Conservation (phyloP, 2,113 vertebrate species). For the Ptychochromis oligacanthus region DNA sequence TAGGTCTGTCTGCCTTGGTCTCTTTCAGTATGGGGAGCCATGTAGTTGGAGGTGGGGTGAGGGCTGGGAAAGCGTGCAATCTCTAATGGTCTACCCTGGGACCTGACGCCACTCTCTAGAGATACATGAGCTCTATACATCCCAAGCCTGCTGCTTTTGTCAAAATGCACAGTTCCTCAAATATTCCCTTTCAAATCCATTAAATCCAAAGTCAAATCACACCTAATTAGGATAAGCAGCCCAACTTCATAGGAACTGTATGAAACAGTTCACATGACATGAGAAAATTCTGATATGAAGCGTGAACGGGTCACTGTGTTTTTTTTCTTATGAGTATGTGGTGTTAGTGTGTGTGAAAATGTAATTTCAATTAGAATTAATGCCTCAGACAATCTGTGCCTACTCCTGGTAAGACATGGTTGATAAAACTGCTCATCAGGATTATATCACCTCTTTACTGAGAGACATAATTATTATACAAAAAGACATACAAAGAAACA, state of each 20-base stretch:
- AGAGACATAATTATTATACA: constrained; percentile 6
- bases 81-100: constrained; percentile 80
- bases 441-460: constrained; percentile 7
- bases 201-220: constrained; percentile 75
- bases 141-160: constrained; percentile 70
- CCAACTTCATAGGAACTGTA: constrained; percentile 52
- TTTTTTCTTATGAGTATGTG: constrained; percentile 3
- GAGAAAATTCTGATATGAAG: constrained; percentile 46
- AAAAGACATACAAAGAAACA: not conserved
- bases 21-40: constrained; percentile 51
- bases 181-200: constrained; percentile 83
- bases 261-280: constrained; percentile 34
- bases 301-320: not conserved
- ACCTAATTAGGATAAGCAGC: constrained; percentile 76
- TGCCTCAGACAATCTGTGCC: not conserved
- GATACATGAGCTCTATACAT: constrained; percentile 67
- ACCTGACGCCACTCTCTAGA: constrained; percentile 67
- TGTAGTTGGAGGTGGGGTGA: constrained; percentile 51
- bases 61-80: constrained; percentile 46
- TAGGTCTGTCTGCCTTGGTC: constrained; percentile 59
- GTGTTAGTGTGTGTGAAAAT: not conserved
- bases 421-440: constrained; percentile 10
- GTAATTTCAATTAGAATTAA: constrained; percentile 14
- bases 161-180: constrained; percentile 76
- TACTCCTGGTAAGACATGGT: not conserved